Conservation (phyloP, 2,113 vertebrate genomes). For the Taurulus bubalis region DNA sequence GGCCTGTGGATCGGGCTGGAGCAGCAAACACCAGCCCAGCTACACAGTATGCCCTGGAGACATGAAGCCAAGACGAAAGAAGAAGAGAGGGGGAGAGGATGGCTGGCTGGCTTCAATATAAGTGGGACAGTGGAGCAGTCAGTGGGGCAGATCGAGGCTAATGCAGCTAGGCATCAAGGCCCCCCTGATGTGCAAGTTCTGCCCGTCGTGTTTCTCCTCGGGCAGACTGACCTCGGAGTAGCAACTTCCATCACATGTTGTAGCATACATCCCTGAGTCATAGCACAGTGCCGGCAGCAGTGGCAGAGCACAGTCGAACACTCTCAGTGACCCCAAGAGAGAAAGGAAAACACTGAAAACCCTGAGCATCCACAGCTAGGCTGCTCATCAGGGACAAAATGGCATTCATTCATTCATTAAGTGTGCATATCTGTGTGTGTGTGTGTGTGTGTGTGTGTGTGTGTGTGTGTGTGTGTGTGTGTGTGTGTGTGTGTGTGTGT, state of each 20-base stretch:
- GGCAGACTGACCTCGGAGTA: slow-evolving; percentile 63
- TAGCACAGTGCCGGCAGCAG: slow-evolving; percentile 63
- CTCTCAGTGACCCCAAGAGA: not conserved
- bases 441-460: not conserved
- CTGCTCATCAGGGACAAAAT: slow-evolving; percentile 9
- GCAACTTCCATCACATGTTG: slow-evolving; percentile 77
- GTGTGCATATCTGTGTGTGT: not conserved
- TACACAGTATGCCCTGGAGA: slow-evolving; percentile 53
- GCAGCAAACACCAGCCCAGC: slow-evolving; percentile 46
- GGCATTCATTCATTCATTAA: slow-evolving; percentile 14
- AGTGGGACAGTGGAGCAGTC: slow-evolving; percentile 71
- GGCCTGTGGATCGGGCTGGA: not conserved
- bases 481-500: not conserved
- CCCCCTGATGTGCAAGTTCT: slow-evolving; percentile 77
- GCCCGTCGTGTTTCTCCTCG: slow-evolving; percentile 59
- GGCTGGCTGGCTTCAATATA: slow-evolving; percentile 54
- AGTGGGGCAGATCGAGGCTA: slow-evolving; percentile 56
- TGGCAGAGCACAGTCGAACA: slow-evolving; percentile 23
- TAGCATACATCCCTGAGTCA: slow-evolving; percentile 61
- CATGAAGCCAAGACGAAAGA: slow-evolving; percentile 37
- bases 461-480: slow-evolving; percentile 5
- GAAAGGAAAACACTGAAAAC: slow-evolving; percentile 37
- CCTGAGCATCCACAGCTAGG: slow-evolving; percentile 3
- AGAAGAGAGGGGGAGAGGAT: slow-evolving; percentile 30
- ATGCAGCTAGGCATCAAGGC: slow-evolving; percentile 68